Base-by-base conservation (phyloP, 2,113 vertebrate genomes). In the Sterrhoptilus dennistouni region DNA sequence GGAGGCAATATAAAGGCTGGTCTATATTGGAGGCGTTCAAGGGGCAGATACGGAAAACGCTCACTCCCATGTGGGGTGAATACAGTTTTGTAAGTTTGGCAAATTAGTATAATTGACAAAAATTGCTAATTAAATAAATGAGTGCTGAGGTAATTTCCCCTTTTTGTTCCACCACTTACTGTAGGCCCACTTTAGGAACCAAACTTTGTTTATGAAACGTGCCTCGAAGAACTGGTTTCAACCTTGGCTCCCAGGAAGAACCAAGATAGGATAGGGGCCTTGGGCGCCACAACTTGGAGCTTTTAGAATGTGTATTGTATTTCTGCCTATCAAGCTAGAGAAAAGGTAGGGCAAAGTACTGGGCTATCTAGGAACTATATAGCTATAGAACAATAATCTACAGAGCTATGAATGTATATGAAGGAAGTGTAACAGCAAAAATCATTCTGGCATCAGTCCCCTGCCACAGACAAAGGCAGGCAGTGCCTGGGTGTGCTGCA, bases 381-480 rank as follows among this genome's bases (percentile, higher is more conserved):
- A 57, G 23, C 18, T 57, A 16, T 28, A 44, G 31, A 56, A 28
- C 9, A 56, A 56, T 5, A 8, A 27, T 44, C 17, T n/a, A n/a
- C 9, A 28, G 23, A 44, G 17, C 24, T 44, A 21, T 1, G 4
- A 9, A 35, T 20, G 15, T 16, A 35, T 12, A 16, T n/a, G 13
- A 74, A 74, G 53, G 53, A 57, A 45, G 29, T 35, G 22, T 3
- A 35, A 57, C 29, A 35, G 8, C 24, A 75, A 17, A 35, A 28
- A 29, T 16, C 19, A 35, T 59, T 45, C 53, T 28, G 33, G 24
- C 33, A 45, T 57, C 33, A 35, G 24, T 57, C 25, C 28, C 0
- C 25, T 1, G 0, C 10, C 20, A 8, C 0, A 0, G 16, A 24
- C 8, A 27, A 29, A 53, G 24, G 9, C 1, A 1, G 8, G 11